Percentiles rank a stretch among this genome's conserved stretches.
These are phyloP conservation scores for Cercopithecus mona DNA, from an alignment of 2,113 vertebrate genomes.

Conservation along the genomic window DNA sequence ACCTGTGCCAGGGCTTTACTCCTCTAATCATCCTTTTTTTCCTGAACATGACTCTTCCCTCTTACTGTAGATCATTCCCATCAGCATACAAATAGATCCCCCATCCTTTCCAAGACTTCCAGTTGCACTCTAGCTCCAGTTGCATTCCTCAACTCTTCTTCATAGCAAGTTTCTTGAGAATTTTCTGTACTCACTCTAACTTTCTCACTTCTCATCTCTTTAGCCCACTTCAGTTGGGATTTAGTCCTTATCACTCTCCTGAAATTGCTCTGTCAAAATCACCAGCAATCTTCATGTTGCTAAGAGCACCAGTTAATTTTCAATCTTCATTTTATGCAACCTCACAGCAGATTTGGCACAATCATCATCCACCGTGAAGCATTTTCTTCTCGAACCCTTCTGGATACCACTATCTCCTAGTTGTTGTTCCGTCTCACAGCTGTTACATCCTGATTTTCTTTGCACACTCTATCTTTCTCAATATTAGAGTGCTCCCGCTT, in stretches of 20 bases:
- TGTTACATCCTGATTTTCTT: neutral
- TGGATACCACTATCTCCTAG: neutral
- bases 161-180: neutral
- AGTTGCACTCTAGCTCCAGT: neutral
- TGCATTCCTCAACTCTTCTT: neutral
- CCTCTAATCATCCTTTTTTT: neutral
- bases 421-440: neutral
- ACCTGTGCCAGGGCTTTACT: neutral
- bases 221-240: neutral
- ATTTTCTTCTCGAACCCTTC: neutral
- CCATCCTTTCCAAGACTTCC: neutral
- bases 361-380: neutral
- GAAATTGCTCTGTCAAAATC: neutral
- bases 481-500: neutral
- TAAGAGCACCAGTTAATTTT: neutral
- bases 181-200: neutral
- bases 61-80: neutral
- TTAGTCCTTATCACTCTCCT: neutral
- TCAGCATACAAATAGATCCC: no score
- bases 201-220: neutral
- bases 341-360: neutral
- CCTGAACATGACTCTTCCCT: neutral
- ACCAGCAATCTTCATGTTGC: neutral
- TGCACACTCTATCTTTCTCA: neutral
- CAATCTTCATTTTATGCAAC: neutral